Base-by-base conservation (phyloP, 2,113 vertebrate genomes). In the Lagopus muta region DNA sequence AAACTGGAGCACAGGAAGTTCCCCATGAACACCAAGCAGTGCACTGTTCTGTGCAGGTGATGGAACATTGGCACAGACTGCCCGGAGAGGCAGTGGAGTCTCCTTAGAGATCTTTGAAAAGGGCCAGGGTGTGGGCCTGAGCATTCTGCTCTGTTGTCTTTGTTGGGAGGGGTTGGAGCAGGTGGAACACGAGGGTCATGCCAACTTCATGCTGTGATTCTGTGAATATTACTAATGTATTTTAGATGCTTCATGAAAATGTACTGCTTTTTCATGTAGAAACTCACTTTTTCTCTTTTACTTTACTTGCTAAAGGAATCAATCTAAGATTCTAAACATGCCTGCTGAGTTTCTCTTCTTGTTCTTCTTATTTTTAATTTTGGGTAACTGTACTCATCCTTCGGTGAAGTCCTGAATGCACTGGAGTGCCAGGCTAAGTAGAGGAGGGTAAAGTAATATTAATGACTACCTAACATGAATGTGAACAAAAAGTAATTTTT, bases 91-190 rank as follows among this genome's bases (percentile, higher is more conserved):
- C 50, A 13, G 50, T 52, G 50, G 8, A 27, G 50, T 52, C 24
- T 52, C 52, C 52, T 16, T 28, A 15, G 52, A 55, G 52, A 55
- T 15, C 28, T 55, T 30, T 17, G 27, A 55, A 55, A 55, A 28
- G 28, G 52, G 52, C 52, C 28, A 4, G 15, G 15, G 55, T 21
- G 10, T 47, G 6, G 11, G 24, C 18, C 27, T 1, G 0, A 21
- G 7, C 22, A 83, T 54, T 2, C 0, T 0, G 22, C 5, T 71
- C 54, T 71, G 34, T n/a, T 74, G 45, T 16, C 24, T 24, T 20
- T 47, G 18, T 17, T 25, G 74, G 25, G 21, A 66, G 36, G 11
- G 10, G 1, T 54, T 79, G 52, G 42, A 62, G 25, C 11, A 71
- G 10, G 42, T 45, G 32, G 36, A 8, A 4, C 32, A 24, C 43